These are phyloP conservation scores for Fregetta grallaria DNA, from an alignment of 2,113 vertebrate genomes.

Conservation along the genomic window DNA sequence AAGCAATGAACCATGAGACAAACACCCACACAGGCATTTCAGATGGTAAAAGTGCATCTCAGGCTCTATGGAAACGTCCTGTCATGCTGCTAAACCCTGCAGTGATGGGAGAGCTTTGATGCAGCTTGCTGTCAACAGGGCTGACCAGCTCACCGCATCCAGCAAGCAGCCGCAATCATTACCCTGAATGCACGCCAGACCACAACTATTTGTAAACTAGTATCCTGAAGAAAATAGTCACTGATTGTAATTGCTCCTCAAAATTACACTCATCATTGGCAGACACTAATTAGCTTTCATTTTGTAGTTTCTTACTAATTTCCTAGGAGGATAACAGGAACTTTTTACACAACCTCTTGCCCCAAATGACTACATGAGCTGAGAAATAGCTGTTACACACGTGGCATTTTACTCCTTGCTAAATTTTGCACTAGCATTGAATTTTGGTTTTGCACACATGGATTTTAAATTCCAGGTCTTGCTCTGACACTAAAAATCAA, in stretches of 20 bases:
- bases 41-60: not conserved
- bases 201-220: conserved; percentile 6
- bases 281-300: conserved; percentile 24
- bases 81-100: not conserved
- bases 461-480: not conserved
- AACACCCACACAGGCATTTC: not conserved
- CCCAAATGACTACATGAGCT: not conserved
- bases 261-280: not conserved
- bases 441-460: not conserved
- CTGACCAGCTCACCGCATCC: not conserved
- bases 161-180: not conserved
- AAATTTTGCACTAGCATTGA: not conserved
- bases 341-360: not conserved
- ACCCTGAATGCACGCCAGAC: not conserved
- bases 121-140: not conserved
- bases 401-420: not conserved
- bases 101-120: not conserved
- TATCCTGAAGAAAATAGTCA: conserved; percentile 13
- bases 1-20: not conserved
- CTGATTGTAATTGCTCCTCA: conserved; percentile 6
- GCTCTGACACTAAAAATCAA: not conserved
- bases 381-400: not conserved
- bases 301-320: not conserved
- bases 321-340: not conserved
- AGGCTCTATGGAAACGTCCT: not conserved